Percentiles rank a stretch among this genome's conserved stretches.
phyloP scores from a whole-genome alignment of 2,113 vertebrate species.

The Perca fluviatilis region DNA sequence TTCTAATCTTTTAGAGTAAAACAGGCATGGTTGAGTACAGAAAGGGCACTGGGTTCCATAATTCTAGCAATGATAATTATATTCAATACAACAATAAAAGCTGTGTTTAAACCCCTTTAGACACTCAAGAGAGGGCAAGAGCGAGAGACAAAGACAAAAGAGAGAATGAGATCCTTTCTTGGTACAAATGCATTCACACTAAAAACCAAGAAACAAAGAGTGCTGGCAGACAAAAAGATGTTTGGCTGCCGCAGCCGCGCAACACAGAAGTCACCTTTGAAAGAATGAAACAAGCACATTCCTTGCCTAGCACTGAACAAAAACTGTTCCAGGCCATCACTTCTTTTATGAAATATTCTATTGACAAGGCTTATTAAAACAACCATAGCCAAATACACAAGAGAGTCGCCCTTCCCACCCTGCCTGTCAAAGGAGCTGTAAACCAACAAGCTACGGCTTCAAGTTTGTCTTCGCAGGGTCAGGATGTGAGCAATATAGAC shows the following conservation, averaged over 20 bases:
- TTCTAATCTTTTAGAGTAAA: neutral
- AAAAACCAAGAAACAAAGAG: slow-evolving; percentile 80
- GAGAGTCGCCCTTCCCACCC: slow-evolving; percentile 58
- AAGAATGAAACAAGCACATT: slow-evolving; percentile 77
- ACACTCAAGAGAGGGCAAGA: slow-evolving; percentile 24
- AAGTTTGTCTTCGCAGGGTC: slow-evolving; percentile 62
- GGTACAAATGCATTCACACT: slow-evolving; percentile 56
- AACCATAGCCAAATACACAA: slow-evolving; percentile 74
- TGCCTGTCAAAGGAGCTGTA: slow-evolving; percentile 61
- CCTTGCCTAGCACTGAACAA: slow-evolving; percentile 77
- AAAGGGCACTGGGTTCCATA: slow-evolving; percentile 10
- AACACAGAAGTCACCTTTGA: slow-evolving; percentile 82
- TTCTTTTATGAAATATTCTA: slow-evolving; percentile 83
- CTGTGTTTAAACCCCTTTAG: slow-evolving; percentile 36
- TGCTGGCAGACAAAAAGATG: slow-evolving; percentile 79
- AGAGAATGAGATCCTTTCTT: slow-evolving; percentile 53
- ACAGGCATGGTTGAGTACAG: neutral
- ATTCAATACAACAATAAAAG: slow-evolving; percentile 45
- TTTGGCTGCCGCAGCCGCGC: slow-evolving; percentile 64
- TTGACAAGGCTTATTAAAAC: slow-evolving; percentile 80
- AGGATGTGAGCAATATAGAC: slow-evolving; percentile 75
- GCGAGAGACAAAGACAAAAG: slow-evolving; percentile 48
- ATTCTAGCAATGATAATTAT: slow-evolving; percentile 44
- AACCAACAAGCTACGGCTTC: slow-evolving; percentile 61
- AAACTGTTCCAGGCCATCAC: slow-evolving; percentile 80